Percentiles rank a stretch among this genome's conserved stretches.
phyloP scores from a whole-genome alignment of 2,888 invertebrate genomes.

The Acrocyrtus sp. region DNA sequence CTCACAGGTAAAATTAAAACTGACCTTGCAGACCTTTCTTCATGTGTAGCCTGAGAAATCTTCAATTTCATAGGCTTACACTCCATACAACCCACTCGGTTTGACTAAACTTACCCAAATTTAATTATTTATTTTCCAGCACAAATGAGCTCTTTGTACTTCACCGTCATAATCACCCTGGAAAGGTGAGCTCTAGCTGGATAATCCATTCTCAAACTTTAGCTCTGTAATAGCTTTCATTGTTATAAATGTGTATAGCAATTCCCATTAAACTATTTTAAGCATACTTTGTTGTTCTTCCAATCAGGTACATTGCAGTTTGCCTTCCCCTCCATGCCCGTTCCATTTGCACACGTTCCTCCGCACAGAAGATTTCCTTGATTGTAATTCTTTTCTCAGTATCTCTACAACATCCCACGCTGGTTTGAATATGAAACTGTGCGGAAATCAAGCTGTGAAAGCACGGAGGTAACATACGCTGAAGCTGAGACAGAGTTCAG shows the following conservation, averaged over 20 bases:
- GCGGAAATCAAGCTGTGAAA: background rate
- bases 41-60: too few relatives aligned
- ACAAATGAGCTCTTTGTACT: conserved; percentile 56
- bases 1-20: conserved; percentile 20
- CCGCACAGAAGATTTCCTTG: conserved; percentile 35
- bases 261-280: background rate
- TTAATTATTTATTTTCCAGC: conserved; percentile 33
- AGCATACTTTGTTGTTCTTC: too few relatives aligned
- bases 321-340: conserved; percentile 37
- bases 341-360: conserved; percentile 36
- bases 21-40: too few relatives aligned
- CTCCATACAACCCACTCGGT: too few relatives aligned
- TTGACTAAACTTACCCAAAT: background rate
- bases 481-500: conserved; percentile 30
- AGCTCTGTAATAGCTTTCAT: background rate
- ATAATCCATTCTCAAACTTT: too few relatives aligned
- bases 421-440: conserved; percentile 55
- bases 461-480: background rate
- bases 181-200: too few relatives aligned
- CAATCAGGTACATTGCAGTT: conserved; percentile 41
- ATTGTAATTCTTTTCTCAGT: conserved; percentile 31
- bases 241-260: background rate
- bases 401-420: conserved; percentile 55
- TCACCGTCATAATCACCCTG: conserved; percentile 57
- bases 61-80: too few relatives aligned